Percentiles rank a stretch among this genome's conserved stretches.
phyloP scores from a whole-genome alignment of 2,888 invertebrate species.

The Drosophila helvetica region DNA sequence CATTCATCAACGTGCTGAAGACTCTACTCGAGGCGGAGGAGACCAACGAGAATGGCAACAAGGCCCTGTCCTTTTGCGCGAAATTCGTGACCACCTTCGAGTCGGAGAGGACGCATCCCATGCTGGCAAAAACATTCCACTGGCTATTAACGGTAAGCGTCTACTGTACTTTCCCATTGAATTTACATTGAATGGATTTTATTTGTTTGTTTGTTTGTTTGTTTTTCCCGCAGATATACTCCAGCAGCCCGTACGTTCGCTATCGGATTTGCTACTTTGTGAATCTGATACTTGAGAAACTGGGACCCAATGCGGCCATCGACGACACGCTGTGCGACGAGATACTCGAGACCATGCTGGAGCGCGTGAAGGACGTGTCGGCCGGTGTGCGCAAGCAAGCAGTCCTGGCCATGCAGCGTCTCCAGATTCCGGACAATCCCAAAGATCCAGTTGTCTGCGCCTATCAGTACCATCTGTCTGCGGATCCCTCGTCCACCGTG shows the following conservation, averaged over 20 bases:
- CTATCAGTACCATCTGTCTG: slow-evolving; percentile 88
- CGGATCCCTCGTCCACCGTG: slow-evolving; percentile 91
- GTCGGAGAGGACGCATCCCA: slow-evolving; percentile 83
- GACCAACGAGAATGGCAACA: slow-evolving; percentile 88
- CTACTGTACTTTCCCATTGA: slow-evolving; percentile 36
- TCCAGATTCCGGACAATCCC: slow-evolving; percentile 91
- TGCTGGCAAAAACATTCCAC: slow-evolving; percentile 73
- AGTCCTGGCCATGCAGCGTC: slow-evolving; percentile 89
- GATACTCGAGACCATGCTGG: slow-evolving; percentile 88
- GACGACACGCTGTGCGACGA: slow-evolving; percentile 91
- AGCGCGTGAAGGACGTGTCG: slow-evolving; percentile 89
- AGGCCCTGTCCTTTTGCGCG: slow-evolving; percentile 89
- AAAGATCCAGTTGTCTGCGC: slow-evolving; percentile 90
- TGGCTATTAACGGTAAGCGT: slow-evolving; percentile 75
- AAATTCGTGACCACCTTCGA: slow-evolving; percentile 88
- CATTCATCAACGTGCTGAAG: slow-evolving; percentile 87
- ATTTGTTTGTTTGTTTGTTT: slow-evolving; percentile 14
- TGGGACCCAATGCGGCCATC: slow-evolving; percentile 90
- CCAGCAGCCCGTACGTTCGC: slow-evolving; percentile 86
- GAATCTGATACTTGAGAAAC: slow-evolving; percentile 89
- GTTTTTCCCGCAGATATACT: slow-evolving; percentile 83
- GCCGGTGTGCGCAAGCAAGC: slow-evolving; percentile 92
- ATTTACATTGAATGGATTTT: not conserved
- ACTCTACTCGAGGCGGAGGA: slow-evolving; percentile 88
- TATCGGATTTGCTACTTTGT: slow-evolving; percentile 91